phyloP scores from a whole-genome alignment of 2,888 invertebrate species.

The Eristalis pertinax region DNA sequence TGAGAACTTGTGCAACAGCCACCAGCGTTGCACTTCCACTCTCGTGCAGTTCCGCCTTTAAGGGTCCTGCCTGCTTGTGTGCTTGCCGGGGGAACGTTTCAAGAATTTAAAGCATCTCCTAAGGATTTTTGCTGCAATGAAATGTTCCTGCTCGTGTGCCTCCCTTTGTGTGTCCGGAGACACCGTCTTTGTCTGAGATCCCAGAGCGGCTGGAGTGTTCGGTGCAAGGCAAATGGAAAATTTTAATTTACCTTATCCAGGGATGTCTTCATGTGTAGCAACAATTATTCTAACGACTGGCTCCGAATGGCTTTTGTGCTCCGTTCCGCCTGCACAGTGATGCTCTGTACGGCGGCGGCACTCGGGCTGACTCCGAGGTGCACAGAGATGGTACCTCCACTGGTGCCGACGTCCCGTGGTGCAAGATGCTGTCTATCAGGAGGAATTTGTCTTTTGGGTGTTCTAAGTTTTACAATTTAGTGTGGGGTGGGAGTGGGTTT shows the following conservation, averaged over 20 bases:
- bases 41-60: neutral
- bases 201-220: neutral
- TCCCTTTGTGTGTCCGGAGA: constrained; percentile 2
- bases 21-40: neutral
- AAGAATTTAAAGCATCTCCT: constrained; percentile 39
- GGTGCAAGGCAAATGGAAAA: constrained; percentile 55
- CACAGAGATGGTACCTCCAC: too few species aligned
- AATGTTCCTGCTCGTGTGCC: neutral
- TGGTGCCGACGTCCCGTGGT: too few species aligned
- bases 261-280: constrained; percentile 64
- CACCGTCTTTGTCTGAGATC: neutral
- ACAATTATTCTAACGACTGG: constrained; percentile 68
- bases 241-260: constrained; percentile 66
- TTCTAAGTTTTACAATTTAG: too few species aligned
- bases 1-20: neutral
- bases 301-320: constrained; percentile 49
- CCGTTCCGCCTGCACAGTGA: neutral
- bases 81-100: neutral
- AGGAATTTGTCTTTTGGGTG: too few species aligned
- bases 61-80: neutral
- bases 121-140: constrained; percentile 21
- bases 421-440: too few species aligned
- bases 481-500: too few species aligned
- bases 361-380: too few species aligned
- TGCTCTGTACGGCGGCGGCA: too few species aligned